A percentile compares a stretch with the other conserved stretches of the same genome.
Conservation (phyloP, 2,888 invertebrate genomes). For the Malacosoma neustria region DNA sequence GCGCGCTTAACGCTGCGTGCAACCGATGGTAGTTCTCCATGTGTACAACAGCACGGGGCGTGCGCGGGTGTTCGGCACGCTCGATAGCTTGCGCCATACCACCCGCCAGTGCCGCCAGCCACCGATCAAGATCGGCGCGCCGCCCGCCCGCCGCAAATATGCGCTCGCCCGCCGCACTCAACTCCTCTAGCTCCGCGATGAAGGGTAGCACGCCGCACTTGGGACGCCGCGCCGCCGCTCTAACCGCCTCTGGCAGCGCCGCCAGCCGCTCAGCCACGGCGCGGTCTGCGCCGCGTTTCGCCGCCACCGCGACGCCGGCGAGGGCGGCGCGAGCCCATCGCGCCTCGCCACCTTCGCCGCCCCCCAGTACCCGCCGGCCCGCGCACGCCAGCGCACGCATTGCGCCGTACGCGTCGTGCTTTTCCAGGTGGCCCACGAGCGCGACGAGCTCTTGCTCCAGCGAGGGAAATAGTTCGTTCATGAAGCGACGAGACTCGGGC, state of each 20-base stretch:
- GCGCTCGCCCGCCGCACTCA: slow-evolving; percentile 89
- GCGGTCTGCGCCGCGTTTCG: slow-evolving; percentile 84
- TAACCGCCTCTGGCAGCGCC: slow-evolving; percentile 12
- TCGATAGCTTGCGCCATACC: slow-evolving; percentile 88
- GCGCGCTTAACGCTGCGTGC: slow-evolving; percentile 87
- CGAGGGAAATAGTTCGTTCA: slow-evolving; percentile 91
- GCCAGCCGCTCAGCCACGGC: slow-evolving; percentile 85
- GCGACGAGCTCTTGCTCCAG: slow-evolving; percentile 90
- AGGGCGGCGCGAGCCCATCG: slow-evolving; percentile 48
- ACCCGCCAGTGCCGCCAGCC: slow-evolving; percentile 83
- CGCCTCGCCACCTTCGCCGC: slow-evolving; percentile 49
- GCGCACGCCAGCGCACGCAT: slow-evolving; percentile 94
- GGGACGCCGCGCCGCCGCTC: slow-evolving; percentile 64
- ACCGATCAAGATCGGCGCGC: slow-evolving; percentile 81
- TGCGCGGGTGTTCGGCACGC: slow-evolving; percentile 90
- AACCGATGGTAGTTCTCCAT: slow-evolving; percentile 94
- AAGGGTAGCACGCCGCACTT: slow-evolving; percentile 94
- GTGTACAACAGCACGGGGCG: slow-evolving; percentile 76
- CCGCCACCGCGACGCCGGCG: slow-evolving; percentile 49
- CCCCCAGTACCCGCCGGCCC: slow-evolving; percentile 95
- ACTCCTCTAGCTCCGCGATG: slow-evolving; percentile 91
- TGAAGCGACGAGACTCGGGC: slow-evolving; percentile 85
- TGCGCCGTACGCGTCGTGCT: slow-evolving; percentile 92
- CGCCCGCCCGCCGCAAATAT: slow-evolving; percentile 72
- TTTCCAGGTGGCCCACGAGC: slow-evolving; percentile 91